Conservation (phyloP, 2,113 vertebrate genomes). For the Carassius carassius region DNA sequence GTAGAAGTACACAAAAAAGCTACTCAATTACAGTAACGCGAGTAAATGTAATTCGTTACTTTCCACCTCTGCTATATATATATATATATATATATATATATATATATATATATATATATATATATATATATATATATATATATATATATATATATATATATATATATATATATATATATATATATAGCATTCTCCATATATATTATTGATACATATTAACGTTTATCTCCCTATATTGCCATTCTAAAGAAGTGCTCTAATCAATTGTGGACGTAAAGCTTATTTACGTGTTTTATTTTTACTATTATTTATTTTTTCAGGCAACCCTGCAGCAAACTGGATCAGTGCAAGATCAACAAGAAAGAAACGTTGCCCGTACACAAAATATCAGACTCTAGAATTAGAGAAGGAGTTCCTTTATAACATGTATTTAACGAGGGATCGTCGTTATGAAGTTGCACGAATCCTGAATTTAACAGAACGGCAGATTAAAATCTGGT, state of each 20-base stretch:
- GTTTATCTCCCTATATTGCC: too few relatives aligned
- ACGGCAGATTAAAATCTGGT: slow-evolving; percentile 99
- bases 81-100: too few relatives aligned
- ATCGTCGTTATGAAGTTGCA: slow-evolving; percentile 95
- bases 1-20: too few relatives aligned
- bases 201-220: too few relatives aligned
- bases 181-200: too few relatives aligned
- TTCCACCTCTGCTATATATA: too few relatives aligned
- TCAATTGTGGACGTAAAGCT: slow-evolving; percentile 20
- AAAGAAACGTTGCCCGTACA: slow-evolving; percentile 94
- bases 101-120: neutral
- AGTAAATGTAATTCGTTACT: too few relatives aligned
- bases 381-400: slow-evolving; percentile 77
- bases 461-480: slow-evolving; percentile 96
- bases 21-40: too few relatives aligned
- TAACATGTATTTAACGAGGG: slow-evolving; percentile 98
- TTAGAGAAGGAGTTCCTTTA: slow-evolving; percentile 98
- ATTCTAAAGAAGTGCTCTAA: neutral
- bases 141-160: too few relatives aligned
- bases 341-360: slow-evolving; percentile 95
- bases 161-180: too few relatives aligned
- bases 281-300: slow-evolving; percentile 40
- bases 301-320: slow-evolving; percentile 68
- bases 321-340: slow-evolving; percentile 97
- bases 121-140: too few relatives aligned